These are phyloP conservation scores for Gymnocheta viridis DNA, from an alignment of 2,888 invertebrate genomes.

Conservation along the genomic window DNA sequence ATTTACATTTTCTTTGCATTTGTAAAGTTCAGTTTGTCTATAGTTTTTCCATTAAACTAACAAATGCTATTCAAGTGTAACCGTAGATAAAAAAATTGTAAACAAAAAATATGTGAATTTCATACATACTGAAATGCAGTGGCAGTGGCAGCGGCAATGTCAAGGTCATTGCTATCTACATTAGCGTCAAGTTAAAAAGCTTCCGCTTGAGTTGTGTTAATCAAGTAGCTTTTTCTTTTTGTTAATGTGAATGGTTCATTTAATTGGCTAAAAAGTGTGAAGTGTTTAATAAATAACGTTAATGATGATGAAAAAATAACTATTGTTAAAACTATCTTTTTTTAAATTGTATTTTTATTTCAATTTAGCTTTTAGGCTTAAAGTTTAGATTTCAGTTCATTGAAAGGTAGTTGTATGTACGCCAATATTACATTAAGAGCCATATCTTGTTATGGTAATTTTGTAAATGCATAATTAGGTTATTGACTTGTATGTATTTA, in stretches of 20 bases:
- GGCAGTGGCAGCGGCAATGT: constrained; percentile 62
- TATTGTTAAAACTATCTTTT: neutral
- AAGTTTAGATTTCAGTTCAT: neutral
- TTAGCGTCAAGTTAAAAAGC: neutral
- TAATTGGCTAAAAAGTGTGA: constrained; percentile 37
- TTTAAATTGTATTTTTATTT: neutral
- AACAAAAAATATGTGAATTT: constrained; percentile 30
- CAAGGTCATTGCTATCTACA: constrained; percentile 50
- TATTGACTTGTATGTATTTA: neutral
- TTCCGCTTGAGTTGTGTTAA: constrained; percentile 40
- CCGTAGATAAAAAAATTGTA: neutral
- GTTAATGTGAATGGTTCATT: constrained; percentile 31
- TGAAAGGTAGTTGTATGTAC: neutral
- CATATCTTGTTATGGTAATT: neutral
- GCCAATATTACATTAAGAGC: neutral
- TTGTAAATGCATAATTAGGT: neutral
- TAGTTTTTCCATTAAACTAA: neutral
- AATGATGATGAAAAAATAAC: neutral
- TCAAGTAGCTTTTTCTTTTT: constrained; percentile 4
- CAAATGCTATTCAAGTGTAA: constrained; percentile 47
- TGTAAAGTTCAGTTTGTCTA: neutral
- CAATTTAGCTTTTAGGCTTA: neutral
- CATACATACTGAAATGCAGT: neutral
- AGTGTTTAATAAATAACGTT: constrained; percentile 24
- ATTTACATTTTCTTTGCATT: neutral